Evolutionary conservation across 1,140 invertebrate genomes (phyloP).

Genomic region (Brachionus angularis): DNA sequence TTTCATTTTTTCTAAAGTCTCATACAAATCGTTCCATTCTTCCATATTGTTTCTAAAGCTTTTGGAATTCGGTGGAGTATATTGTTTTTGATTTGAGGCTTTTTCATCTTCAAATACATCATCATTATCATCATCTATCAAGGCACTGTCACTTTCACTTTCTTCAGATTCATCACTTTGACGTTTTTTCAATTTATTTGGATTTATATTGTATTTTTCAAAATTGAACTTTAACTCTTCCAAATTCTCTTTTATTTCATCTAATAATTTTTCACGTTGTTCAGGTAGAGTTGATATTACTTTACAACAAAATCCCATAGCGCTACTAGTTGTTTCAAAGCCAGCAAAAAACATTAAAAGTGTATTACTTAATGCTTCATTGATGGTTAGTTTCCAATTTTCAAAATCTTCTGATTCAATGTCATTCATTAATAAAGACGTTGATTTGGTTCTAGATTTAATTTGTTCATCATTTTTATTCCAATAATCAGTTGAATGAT

Average conservation of each 20-base stretch:
- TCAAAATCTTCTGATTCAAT: constrained; percentile 28
- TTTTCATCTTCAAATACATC: constrained; percentile 39
- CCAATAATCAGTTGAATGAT: not conserved
- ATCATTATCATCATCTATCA: constrained; percentile 26
- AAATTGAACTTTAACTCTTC: constrained; percentile 16
- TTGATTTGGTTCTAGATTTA: not conserved
- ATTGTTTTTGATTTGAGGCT: too few relatives aligned
- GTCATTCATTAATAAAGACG: not conserved
- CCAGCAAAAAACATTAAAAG: constrained; percentile 39
- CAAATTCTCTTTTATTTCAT: constrained; percentile 34
- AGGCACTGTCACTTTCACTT: too few relatives aligned
- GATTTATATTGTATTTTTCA: constrained; percentile 27
- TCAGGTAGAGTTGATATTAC: constrained; percentile 31
- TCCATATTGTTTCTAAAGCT: not conserved
- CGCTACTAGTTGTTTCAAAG: constrained; percentile 33
- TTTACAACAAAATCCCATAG: constrained; percentile 41
- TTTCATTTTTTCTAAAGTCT: constrained; percentile 25
- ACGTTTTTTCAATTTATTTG: not conserved
- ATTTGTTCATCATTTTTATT: not conserved
- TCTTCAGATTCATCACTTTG: not conserved
- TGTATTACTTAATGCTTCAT: constrained; percentile 40
- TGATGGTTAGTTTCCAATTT: constrained; percentile 41
- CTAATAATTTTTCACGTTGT: constrained; percentile 29
- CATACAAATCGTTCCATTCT: constrained; percentile 41
- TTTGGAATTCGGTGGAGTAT: not conserved